Conservation (phyloP, 2,888 invertebrate species). For the Fissipunctia ypsillon region DNA sequence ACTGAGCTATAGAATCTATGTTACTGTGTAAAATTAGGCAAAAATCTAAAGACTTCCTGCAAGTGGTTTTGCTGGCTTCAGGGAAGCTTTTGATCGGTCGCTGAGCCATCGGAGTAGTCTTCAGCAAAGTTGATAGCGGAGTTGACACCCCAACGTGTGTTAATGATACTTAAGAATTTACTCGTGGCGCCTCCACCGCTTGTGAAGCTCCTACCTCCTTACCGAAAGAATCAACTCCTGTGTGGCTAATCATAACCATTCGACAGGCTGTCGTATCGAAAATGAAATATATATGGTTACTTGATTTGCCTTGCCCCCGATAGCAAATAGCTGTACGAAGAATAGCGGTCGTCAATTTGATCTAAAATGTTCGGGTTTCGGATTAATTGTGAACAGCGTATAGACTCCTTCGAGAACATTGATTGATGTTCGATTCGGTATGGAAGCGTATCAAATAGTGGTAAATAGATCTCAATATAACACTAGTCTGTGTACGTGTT, state of each 20-base stretch:
- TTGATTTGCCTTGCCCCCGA: background rate
- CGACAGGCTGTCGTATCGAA: background rate
- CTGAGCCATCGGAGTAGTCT: background rate
- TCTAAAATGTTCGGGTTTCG: background rate
- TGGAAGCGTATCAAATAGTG: background rate
- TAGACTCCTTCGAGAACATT: background rate
- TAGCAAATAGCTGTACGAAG: background rate
- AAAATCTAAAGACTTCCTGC: background rate
- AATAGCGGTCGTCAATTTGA: background rate
- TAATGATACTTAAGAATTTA: background rate
- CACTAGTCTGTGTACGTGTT: background rate
- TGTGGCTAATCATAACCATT: background rate
- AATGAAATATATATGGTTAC: background rate
- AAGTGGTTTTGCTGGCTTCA: background rate
- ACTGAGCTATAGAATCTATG: background rate
- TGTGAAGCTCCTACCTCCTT: background rate
- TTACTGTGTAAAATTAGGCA: background rate
- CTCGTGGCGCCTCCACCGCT: background rate
- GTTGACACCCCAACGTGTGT: background rate
- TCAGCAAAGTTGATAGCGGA: background rate
- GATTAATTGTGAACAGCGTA: background rate
- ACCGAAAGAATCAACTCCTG: background rate
- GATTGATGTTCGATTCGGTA: background rate
- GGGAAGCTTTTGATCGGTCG: background rate
- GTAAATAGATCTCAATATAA: constrained; percentile 10